These are phyloP conservation scores for Scaptomyza hsui DNA, from an alignment of 1,140 invertebrate species.

Conservation along the genomic window DNA sequence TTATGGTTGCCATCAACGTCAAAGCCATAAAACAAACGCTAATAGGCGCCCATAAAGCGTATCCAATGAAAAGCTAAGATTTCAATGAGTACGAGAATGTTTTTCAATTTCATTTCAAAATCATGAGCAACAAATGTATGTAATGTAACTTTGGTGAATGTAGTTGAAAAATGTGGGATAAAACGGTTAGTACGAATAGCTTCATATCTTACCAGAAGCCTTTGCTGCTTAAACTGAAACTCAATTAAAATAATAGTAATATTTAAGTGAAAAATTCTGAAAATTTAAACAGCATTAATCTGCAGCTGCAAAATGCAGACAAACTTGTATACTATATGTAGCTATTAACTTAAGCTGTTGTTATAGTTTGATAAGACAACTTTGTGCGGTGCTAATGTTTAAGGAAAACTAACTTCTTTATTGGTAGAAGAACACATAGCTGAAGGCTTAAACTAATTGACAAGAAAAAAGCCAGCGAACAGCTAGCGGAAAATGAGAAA, in stretches of 20 bases:
- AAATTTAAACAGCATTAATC: too few species aligned
- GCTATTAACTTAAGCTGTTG: too few species aligned
- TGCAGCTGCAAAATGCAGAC: too few species aligned
- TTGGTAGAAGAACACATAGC: not conserved
- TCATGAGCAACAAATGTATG: not conserved
- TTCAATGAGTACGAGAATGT: slow-evolving; percentile 3
- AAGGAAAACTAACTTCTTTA: not conserved
- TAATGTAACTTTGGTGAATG: not conserved
- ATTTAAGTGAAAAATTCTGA: not conserved
- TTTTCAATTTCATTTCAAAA: not conserved
- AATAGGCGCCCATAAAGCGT: slow-evolving; percentile 40
- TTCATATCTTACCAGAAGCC: too few species aligned
- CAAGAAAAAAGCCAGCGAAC: slow-evolving; percentile 46
- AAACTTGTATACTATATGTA: too few species aligned
- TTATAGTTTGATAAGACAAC: not conserved
- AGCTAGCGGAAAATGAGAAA: slow-evolving; percentile 16
- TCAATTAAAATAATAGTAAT: not conserved
- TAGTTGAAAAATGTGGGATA: not conserved
- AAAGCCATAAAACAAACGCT: slow-evolving; percentile 63
- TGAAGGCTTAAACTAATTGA: slow-evolving; percentile 53
- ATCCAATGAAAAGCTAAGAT: slow-evolving; percentile 61
- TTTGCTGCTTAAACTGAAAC: too few species aligned
- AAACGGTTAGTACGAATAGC: not conserved
- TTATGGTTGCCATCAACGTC: slow-evolving; percentile 23
- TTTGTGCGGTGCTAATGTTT: not conserved